A percentile compares a stretch with the other conserved stretches of the same genome.
These are phyloP conservation scores for Dyspetes luteomarginatus DNA, from an alignment of 2,888 invertebrate genomes.

Conservation along the genomic window DNA sequence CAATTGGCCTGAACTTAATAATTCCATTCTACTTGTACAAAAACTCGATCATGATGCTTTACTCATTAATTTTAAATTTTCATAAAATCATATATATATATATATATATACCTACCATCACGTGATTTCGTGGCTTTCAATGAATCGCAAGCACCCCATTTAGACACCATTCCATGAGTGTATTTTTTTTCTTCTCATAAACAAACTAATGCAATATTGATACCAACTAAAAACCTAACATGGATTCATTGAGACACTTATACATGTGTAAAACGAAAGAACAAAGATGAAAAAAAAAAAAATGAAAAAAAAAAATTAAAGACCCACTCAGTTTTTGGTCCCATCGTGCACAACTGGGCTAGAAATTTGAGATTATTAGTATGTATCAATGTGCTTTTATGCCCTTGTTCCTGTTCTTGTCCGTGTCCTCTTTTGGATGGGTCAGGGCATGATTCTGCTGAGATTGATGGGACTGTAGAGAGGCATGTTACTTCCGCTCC, in stretches of 20 bases:
- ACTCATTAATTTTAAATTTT: conserved; percentile 5
- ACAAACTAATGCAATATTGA: conserved; percentile 79
- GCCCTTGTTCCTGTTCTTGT: conserved; percentile 83
- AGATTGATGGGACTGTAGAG: conserved; percentile 83
- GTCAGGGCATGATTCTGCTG: conserved; percentile 83
- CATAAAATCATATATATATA: neutral
- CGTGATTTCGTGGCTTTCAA: conserved; percentile 73
- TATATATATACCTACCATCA: no score
- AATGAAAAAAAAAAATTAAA: conserved; percentile 40
- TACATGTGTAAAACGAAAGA: conserved; percentile 54
- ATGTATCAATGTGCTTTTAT: conserved; percentile 84
- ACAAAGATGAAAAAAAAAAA: conserved; percentile 24
- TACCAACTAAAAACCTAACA: conserved; percentile 76
- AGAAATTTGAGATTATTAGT: conserved; percentile 80
- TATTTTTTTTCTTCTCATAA: conserved; percentile 57
- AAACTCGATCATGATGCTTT: neutral
- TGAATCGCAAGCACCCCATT: conserved; percentile 79
- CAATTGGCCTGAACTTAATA: neutral
- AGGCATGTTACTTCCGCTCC: conserved; percentile 83
- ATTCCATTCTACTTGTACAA: neutral
- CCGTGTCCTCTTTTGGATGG: conserved; percentile 83
- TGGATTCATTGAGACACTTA: conserved; percentile 64
- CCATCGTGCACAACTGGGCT: conserved; percentile 78
- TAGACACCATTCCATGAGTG: conserved; percentile 74
- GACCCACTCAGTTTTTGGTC: conserved; percentile 74